Base-by-base conservation (phyloP, 2,797 vertebrate genomes). In the Taeniopygia guttata region DNA sequence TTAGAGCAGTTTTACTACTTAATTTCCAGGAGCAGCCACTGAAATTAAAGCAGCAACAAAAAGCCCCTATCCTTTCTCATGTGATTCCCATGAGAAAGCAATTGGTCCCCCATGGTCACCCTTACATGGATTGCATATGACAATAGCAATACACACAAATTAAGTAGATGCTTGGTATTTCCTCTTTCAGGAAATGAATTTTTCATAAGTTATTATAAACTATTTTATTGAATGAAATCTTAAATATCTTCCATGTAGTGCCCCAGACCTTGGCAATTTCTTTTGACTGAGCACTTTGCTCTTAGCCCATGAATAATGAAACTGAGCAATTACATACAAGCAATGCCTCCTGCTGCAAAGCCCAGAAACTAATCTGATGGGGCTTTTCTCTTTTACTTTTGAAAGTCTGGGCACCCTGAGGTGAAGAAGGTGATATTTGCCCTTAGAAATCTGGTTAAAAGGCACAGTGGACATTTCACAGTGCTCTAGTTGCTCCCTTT, bases 271-370 rank as follows among this genome's bases (percentile, higher is more conserved):
- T 3, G 5, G 86, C 86, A 81, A 40, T 93, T 92, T 84, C 54
- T 89, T 92, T 87, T 0, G 1, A 91, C 54, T 73, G 56, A 84
- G 55, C 55, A 60, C 66, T 92, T 95, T 86, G 49, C 78, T 94
- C 73, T 66, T 88, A 48, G 64, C 18, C 85, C 93, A 91, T 87
- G 84, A 96, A 96, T 93, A 97, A 94, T 67, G 64, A 94, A 95
- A 90, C 40, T 26, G 77, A 96, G 76, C 80, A 93, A 89, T 93
- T 90, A 91, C 2, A 3, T 70, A 79, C 84, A 94, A 85, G 52
- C 11, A 87, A 95, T 77, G 62, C 48, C 84, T 96, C 90, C 84
- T 80, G 72, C 80, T 86, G 63, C 34, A 95, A 87, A 94, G 49
- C 78, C 48, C 64, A 87, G 83, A 90, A 90, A 93, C 82, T 95